These are phyloP conservation scores for Coelopa pilipes DNA, from an alignment of 2,888 invertebrate species.

Conservation along the genomic window DNA sequence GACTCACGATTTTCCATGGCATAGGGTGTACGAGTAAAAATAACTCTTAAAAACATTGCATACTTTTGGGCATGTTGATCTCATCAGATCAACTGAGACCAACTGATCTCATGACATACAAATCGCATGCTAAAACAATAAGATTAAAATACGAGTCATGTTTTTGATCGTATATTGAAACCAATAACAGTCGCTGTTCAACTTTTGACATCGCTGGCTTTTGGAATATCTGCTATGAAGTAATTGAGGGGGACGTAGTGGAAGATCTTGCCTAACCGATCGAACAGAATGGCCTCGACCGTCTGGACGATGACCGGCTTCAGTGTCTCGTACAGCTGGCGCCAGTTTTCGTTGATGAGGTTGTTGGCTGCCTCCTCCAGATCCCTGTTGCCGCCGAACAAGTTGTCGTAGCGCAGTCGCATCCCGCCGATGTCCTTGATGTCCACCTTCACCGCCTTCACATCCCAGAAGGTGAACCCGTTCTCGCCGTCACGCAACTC, in stretches of 20 bases:
- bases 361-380: conserved; percentile 76
- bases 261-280: conserved; percentile 73
- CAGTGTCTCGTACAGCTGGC: conserved; percentile 75
- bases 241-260: conserved; percentile 76
- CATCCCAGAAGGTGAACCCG: conserved; percentile 74
- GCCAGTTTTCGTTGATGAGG: conserved; percentile 78
- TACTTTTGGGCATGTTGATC: too few relatives aligned
- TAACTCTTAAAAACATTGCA: too few relatives aligned
- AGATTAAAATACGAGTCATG: too few relatives aligned
- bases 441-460: conserved; percentile 73
- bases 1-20: too few relatives aligned
- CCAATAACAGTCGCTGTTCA: too few relatives aligned
- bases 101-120: too few relatives aligned
- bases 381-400: conserved; percentile 67
- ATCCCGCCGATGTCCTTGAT: conserved; percentile 69
- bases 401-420: conserved; percentile 74
- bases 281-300: conserved; percentile 74
- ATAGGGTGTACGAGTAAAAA: too few relatives aligned
- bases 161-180: too few relatives aligned
- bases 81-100: too few relatives aligned
- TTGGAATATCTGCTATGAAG: conserved; percentile 73
- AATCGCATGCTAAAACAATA: too few relatives aligned
- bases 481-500: conserved; percentile 73
- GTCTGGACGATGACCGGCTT: conserved; percentile 75
- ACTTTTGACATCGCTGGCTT: conserved; percentile 11